Conservation (phyloP, 2,113 vertebrate genomes). For the Ivindomyrus marchei region DNA sequence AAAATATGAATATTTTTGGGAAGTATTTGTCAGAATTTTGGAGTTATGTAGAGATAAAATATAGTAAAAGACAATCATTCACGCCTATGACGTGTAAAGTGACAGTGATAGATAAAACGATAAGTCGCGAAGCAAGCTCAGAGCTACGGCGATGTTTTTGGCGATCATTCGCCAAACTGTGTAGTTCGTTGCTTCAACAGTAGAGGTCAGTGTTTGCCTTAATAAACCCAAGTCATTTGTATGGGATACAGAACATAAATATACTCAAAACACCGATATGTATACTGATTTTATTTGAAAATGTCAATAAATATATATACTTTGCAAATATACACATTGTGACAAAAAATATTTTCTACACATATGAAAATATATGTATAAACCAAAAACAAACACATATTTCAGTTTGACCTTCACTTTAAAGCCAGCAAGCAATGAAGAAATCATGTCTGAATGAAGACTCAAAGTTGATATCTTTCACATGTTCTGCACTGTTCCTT, state of each 20-base stretch:
- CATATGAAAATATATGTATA: not conserved
- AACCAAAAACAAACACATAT: not conserved
- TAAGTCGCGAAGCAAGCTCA: not conserved
- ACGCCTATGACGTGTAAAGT: not conserved
- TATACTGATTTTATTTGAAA: not conserved
- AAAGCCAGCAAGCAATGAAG: not conserved
- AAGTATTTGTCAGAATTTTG: not conserved
- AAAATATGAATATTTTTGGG: not conserved
- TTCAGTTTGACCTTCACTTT: not conserved
- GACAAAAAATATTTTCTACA: constrained; percentile 11
- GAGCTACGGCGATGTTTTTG: not conserved
- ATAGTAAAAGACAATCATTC: not conserved
- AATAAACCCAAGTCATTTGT: too few relatives aligned
- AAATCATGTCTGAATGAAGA: not conserved
- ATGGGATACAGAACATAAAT: not conserved
- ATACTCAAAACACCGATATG: not conserved
- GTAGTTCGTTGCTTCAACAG: not conserved
- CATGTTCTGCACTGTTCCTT: not conserved
- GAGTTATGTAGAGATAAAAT: not conserved
- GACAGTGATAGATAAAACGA: not conserved
- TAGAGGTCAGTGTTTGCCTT: not conserved
- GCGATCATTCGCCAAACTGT: not conserved
- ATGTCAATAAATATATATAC: constrained; percentile 14
- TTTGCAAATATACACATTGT: constrained; percentile 13
- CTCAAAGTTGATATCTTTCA: not conserved